Conservation (phyloP, 2,113 vertebrate genomes). For the Lepisosteus osseus region DNA sequence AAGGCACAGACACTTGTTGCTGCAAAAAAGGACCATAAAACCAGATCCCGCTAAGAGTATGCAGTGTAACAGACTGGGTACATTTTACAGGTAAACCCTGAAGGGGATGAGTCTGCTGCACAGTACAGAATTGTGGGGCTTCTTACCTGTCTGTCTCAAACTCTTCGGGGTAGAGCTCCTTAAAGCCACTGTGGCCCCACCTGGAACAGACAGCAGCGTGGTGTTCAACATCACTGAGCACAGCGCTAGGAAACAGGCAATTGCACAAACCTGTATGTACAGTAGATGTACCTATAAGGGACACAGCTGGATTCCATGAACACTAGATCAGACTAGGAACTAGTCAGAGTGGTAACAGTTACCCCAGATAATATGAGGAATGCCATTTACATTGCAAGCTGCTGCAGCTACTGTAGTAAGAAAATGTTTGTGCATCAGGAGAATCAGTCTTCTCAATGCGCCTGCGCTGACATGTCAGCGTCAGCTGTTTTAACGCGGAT, state of each 20-base stretch:
- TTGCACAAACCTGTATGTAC: not conserved
- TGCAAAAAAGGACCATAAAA: too few species aligned
- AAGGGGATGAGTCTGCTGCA: not conserved
- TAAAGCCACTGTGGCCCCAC: slow-evolving; percentile 97
- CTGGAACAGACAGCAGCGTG: slow-evolving; percentile 47
- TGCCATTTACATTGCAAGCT: too few species aligned
- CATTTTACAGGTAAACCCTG: not conserved
- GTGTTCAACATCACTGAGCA: slow-evolving; percentile 20
- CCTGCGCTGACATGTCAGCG: too few species aligned
- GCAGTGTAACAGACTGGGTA: too few species aligned
- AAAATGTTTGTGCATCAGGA: too few species aligned
- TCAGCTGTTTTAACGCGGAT: not conserved
- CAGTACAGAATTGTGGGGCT: not conserved
- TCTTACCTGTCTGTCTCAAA: slow-evolving; percentile 85
- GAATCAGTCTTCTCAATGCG: too few species aligned
- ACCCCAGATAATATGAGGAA: too few species aligned
- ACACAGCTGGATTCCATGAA: not conserved
- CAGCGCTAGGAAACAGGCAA: slow-evolving; percentile 2
- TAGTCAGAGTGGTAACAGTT: too few species aligned
- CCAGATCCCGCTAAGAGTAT: too few species aligned
- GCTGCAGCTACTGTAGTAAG: too few species aligned
- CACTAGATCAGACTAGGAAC: too few species aligned
- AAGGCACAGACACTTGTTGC: too few species aligned
- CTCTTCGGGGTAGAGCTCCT: slow-evolving; percentile 94
- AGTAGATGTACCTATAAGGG: not conserved